These are phyloP conservation scores for Tetragonula clypearis DNA, from an alignment of 1,140 invertebrate species.

Conservation along the genomic window DNA sequence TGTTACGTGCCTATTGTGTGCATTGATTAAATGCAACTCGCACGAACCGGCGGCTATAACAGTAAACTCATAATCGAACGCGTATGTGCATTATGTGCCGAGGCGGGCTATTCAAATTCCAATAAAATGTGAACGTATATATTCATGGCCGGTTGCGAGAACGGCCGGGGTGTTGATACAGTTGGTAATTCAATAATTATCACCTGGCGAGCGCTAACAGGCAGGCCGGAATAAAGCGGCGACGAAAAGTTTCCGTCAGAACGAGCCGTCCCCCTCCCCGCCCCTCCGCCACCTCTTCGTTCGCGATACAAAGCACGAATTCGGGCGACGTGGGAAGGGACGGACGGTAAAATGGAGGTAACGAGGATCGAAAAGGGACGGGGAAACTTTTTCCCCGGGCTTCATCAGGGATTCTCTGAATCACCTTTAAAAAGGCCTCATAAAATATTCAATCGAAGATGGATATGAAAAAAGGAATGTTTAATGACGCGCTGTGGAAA, in stretches of 20 bases:
- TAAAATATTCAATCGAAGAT: constrained; percentile 51
- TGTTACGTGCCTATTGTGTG: neutral
- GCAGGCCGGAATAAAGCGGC: neutral
- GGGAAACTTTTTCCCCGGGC: constrained; percentile 1
- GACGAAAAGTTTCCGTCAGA: neutral
- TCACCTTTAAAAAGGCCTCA: constrained; percentile 15
- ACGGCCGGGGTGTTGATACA: constrained; percentile 18
- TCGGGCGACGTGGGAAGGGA: neutral
- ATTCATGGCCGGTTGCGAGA: neutral
- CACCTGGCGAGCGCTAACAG: neutral
- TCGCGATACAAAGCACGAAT: constrained; percentile 6
- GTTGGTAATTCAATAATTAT: constrained; percentile 33
- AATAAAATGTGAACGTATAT: constrained; percentile 5
- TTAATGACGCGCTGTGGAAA: constrained; percentile 25
- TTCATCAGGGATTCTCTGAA: constrained; percentile 26
- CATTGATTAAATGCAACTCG: constrained; percentile 23
- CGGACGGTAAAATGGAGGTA: neutral
- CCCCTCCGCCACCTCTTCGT: neutral
- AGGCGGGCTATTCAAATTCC: constrained; percentile 23
- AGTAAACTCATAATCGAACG: constrained; percentile 32
- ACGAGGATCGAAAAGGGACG: neutral
- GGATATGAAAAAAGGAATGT: constrained; percentile 35
- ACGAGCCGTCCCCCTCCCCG: neutral
- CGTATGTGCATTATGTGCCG: constrained; percentile 28
- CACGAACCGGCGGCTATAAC: neutral